Evolutionary conservation across 2,797 vertebrate species (phyloP), one percentile per base, ranked within the genome.

Genomic region (Acropternis orthonyx): DNA sequence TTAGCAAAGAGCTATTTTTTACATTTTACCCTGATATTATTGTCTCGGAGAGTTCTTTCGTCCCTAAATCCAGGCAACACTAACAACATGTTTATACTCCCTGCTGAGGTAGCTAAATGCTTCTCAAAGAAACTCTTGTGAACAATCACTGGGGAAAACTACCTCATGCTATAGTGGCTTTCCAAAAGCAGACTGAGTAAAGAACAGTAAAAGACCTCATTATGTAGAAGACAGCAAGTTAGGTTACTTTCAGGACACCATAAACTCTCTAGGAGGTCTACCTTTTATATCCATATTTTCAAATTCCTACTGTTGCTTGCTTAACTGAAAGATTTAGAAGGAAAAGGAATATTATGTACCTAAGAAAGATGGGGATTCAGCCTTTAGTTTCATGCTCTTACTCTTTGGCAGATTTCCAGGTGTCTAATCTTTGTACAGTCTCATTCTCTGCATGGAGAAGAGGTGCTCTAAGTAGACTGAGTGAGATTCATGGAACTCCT

Each of bases 111-210:
- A 13, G 8, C 13, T 48, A 20, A 20, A 15, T 16, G 10, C 8
- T 43, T 81, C 20, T 84, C 34, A 56, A 74, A 58, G 27, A 22
- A 4, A 5, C 3, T 48, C 5, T 24, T 18, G 14, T 23, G 14
- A 81, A 36, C 14, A 67, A 37, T 4, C 19, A 15, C 7, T 32
- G 10, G 9, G 19, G 41, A 72, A 86, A 85, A 88, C 21, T n/a
- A 21, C 3, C 21, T 63, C 32, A 21, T 1, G 0, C 6, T 55
- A 5, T 5, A 79, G 17, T 23, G 13, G 7, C 2, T 65, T 69
- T 89, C 24, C 41, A 23, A 67, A 88, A n/a, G 18, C 21, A 37
- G 6, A 14, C 2, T 14, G 12, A 22, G n/a, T 23, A 68, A 75
- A 52, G 2, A 24, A 22, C 12, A 36, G 10, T 20, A 18, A 61